Evolutionary conservation across 2,888 invertebrate genomes (phyloP).

Genomic region (Hofmannophila pseudospretella): DNA sequence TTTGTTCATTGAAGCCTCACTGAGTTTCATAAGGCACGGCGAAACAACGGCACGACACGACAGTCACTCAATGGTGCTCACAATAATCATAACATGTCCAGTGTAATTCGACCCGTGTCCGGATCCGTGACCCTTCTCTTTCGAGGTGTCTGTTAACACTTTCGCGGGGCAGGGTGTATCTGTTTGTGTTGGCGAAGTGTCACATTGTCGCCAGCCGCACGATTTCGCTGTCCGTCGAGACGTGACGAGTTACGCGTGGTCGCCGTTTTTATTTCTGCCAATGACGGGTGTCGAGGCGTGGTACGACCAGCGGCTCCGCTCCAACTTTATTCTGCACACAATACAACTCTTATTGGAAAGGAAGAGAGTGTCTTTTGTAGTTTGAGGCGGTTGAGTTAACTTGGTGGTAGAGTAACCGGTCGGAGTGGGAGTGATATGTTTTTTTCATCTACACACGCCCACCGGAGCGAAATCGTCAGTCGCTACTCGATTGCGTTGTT

Average conservation of each 20-base stretch:
- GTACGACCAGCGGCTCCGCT: conserved; percentile 56
- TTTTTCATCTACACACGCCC: conserved; percentile 72
- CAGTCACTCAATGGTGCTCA: conserved; percentile 41
- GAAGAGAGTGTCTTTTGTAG: conserved; percentile 36
- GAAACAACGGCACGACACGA: conserved; percentile 25
- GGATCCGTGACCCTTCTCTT: conserved; percentile 9
- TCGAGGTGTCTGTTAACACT: conserved; percentile 17
- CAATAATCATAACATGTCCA: conserved; percentile 43
- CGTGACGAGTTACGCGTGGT: conserved; percentile 77
- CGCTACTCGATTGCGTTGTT: conserved; percentile 34
- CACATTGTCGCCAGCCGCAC: conserved; percentile 74
- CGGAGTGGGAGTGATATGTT: conserved; percentile 74
- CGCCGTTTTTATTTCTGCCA: conserved; percentile 78
- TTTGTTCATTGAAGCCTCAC: conserved; percentile 70
- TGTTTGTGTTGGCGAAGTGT: conserved; percentile 43
- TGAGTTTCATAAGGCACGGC: conserved; percentile 74
- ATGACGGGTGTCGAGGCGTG: conserved; percentile 77
- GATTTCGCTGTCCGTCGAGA: conserved; percentile 72
- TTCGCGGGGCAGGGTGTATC: conserved; percentile 34
- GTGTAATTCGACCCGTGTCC: conserved; percentile 33
- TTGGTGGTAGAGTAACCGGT: conserved; percentile 50
- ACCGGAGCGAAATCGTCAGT: conserved; percentile 55
- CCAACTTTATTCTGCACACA: conserved; percentile 30
- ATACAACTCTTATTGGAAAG: conserved; percentile 36
- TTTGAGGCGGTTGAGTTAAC: conserved; percentile 23